phyloP scores from a whole-genome alignment of 2,113 vertebrate species.

The Takifugu bimaculatus region DNA sequence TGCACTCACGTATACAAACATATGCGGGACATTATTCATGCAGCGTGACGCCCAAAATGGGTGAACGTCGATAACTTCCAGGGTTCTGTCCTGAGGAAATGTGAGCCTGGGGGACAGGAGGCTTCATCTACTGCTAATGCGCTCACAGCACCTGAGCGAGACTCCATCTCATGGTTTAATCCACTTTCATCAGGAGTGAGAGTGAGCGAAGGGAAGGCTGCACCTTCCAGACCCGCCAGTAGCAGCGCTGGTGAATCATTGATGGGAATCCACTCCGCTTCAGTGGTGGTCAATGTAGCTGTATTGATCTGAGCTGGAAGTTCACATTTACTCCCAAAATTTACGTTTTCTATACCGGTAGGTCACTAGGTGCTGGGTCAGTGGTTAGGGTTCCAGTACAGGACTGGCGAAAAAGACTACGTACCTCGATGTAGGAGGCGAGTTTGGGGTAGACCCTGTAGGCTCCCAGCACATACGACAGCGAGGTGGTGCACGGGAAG shows the following conservation, averaged over 20 bases:
- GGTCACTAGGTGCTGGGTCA: too few relatives aligned
- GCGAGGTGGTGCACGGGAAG: slow-evolving; percentile 83
- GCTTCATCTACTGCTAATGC: slow-evolving; percentile 61
- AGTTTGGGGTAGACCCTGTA: slow-evolving; percentile 85
- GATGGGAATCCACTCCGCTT: too few relatives aligned
- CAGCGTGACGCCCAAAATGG: slow-evolving; percentile 46
- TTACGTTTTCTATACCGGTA: too few relatives aligned
- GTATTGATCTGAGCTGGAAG: background rate
- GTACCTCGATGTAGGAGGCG: slow-evolving; percentile 88
- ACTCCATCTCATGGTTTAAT: too few relatives aligned
- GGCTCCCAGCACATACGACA: slow-evolving; percentile 85
- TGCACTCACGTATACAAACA: slow-evolving; percentile 11
- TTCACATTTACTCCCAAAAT: background rate
- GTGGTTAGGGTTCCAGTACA: too few relatives aligned
- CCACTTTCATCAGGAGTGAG: too few relatives aligned
- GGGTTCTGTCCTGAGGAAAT: slow-evolving; percentile 48
- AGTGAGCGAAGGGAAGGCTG: too few relatives aligned
- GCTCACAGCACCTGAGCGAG: slow-evolving; percentile 10
- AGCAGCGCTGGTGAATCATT: too few relatives aligned
- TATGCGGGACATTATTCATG: slow-evolving; percentile 52
- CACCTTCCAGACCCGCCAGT: too few relatives aligned
- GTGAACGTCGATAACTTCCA: slow-evolving; percentile 70
- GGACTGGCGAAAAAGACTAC: background rate
- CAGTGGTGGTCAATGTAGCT: too few relatives aligned
- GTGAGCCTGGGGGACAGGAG: slow-evolving; percentile 22